These are phyloP conservation scores for Scomber japonicus DNA, from an alignment of 2,113 vertebrate species.

Conservation along the genomic window DNA sequence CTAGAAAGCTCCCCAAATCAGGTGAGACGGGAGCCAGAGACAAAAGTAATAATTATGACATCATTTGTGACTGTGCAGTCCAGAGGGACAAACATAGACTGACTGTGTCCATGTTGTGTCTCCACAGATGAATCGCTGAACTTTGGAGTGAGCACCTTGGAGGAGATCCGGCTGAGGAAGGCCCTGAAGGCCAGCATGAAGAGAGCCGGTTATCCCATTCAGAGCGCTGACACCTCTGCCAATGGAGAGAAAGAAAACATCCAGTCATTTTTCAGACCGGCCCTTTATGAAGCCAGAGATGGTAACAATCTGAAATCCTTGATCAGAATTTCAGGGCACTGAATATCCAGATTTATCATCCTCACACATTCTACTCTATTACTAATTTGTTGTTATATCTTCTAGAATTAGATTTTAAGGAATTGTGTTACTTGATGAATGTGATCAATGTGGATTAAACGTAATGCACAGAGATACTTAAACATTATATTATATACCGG, in stretches of 20 bases:
- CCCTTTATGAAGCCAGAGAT: conserved; percentile 80
- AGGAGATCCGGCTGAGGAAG: conserved; percentile 92
- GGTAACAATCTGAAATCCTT: conserved; percentile 76
- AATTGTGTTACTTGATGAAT: not conserved
- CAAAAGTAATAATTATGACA: not conserved
- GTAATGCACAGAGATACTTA: too few species aligned
- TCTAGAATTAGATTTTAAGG: not conserved
- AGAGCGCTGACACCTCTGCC: conserved; percentile 42
- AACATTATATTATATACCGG: too few species aligned
- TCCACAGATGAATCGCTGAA: conserved; percentile 87
- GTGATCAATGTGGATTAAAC: not conserved
- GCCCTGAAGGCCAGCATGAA: conserved; percentile 91
- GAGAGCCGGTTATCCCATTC: conserved; percentile 82
- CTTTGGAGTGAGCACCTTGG: conserved; percentile 94
- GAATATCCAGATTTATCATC: not conserved
- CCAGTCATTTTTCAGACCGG: conserved; percentile 79
- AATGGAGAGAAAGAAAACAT: conserved; percentile 90
- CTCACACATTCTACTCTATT: too few species aligned
- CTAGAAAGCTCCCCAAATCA: conserved; percentile 86
- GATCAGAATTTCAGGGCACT: not conserved
- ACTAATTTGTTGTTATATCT: not conserved
- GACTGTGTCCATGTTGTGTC: not conserved
- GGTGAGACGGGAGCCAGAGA: conserved; percentile 73
- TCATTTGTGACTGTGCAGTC: not conserved
- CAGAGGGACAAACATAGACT: not conserved